Conservation (phyloP, 2,797 vertebrate species). For the Serranus cabrilla region DNA sequence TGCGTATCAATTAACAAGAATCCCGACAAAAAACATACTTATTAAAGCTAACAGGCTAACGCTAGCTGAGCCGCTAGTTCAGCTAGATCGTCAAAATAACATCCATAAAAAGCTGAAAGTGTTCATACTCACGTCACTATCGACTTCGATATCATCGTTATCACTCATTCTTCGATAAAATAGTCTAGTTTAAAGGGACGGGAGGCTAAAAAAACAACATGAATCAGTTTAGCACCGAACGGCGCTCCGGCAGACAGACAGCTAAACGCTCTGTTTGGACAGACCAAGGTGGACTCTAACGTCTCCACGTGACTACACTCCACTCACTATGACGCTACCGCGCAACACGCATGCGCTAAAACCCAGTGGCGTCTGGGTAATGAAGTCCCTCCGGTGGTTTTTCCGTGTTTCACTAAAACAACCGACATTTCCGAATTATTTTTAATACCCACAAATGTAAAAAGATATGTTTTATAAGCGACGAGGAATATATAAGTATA, state of each 20-base stretch:
- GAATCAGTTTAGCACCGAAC: conserved; percentile 77
- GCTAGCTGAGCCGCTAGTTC: conserved; percentile 77
- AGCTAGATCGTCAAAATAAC: conserved; percentile 64
- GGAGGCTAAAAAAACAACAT: conserved; percentile 83
- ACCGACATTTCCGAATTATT: rapidly evolving
- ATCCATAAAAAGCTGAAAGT: conserved; percentile 38
- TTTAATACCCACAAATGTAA: rapidly evolving
- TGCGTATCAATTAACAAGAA: conserved; percentile 34
- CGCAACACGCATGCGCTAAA: conserved; percentile 73
- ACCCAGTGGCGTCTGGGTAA: conserved; percentile 7
- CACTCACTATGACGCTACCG: conserved; percentile 71
- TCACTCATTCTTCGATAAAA: conserved; percentile 95
- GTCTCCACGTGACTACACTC: conserved; percentile 85
- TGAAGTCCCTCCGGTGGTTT: background rate
- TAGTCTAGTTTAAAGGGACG: conserved; percentile 76
- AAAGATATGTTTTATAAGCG: rapidly evolving
- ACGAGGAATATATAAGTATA: rapidly evolving
- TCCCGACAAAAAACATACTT: conserved; percentile 46
- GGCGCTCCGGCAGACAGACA: conserved; percentile 71
- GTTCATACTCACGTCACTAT: conserved; percentile 95
- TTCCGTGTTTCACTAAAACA: rapidly evolving
- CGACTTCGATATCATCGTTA: conserved; percentile 99
- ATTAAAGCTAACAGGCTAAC: conserved; percentile 63
- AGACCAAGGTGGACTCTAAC: conserved; percentile 69
- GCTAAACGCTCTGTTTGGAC: conserved; percentile 80